Conservation (phyloP, 2,113 vertebrate genomes). For the Rhombomys opimus region DNA sequence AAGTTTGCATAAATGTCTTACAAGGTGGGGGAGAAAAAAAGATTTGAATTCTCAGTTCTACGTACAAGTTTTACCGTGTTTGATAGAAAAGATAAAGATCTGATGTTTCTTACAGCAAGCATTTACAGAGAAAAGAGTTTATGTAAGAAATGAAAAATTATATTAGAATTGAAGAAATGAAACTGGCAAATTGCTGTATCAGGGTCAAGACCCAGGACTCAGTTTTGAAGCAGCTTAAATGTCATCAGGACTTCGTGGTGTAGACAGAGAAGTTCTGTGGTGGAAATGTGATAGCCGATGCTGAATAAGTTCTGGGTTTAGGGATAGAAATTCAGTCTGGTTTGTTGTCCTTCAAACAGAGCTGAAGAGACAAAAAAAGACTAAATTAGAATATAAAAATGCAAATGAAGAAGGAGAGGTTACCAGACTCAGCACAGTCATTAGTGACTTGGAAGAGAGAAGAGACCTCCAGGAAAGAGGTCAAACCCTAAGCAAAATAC, state of each 20-base stretch:
- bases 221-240: background rate
- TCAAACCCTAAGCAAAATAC: constrained; percentile 10
- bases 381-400: background rate
- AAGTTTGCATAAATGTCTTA: background rate
- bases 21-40: background rate
- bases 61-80: background rate
- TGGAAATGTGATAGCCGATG: background rate
- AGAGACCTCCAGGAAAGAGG: background rate
- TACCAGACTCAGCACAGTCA: background rate
- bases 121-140: too few relatives aligned
- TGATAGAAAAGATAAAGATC: background rate
- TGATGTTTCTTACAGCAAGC: background rate
- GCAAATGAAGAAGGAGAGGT: background rate
- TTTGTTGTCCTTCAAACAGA: background rate
- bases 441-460: background rate
- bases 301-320: background rate
- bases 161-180: background rate
- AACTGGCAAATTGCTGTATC: background rate
- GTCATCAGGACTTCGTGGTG: background rate
- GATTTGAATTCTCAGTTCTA: background rate
- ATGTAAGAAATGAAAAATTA: background rate
- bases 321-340: background rate
- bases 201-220: background rate
- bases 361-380: background rate
- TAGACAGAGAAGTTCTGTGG: background rate